phyloP scores from a whole-genome alignment of 2,888 invertebrate genomes.

The Chrysodeixis includens region DNA sequence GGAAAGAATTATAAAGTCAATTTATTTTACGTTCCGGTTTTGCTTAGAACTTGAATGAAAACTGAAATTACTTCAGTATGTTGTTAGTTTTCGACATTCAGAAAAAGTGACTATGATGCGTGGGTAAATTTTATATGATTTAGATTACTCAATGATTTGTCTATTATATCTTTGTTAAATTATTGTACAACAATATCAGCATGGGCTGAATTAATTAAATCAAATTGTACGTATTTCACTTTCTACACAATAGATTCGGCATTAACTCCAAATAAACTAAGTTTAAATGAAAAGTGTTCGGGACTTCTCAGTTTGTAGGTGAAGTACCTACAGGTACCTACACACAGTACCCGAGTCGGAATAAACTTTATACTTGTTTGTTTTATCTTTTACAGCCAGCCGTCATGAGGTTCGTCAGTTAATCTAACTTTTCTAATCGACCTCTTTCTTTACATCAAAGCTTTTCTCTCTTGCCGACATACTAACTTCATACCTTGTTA shows the following conservation, averaged over 20 bases:
- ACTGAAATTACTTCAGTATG: neutral
- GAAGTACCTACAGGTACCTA: neutral
- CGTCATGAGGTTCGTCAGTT: constrained; percentile 30
- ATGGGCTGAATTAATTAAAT: too few species aligned
- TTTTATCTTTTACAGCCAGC: constrained; percentile 30
- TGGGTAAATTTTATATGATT: too few species aligned
- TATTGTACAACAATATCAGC: too few species aligned
- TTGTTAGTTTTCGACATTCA: neutral
- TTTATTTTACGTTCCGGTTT: constrained; percentile 33
- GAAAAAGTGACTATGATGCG: neutral
- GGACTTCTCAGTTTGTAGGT: neutral
- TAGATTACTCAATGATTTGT: too few species aligned
- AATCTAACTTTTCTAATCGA: constrained; percentile 51
- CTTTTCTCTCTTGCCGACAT: constrained; percentile 10
- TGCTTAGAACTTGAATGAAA: constrained; percentile 31
- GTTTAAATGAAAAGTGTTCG: neutral
- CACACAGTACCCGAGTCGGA: neutral
- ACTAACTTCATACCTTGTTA: too few species aligned
- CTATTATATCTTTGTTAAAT: too few species aligned
- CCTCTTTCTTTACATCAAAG: constrained; percentile 23
- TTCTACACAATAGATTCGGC: neutral
- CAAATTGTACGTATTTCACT: too few species aligned
- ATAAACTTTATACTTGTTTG: constrained; percentile 20
- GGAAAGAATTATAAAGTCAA: constrained; percentile 43
- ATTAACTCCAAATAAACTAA: neutral